Conservation (phyloP, 1,140 invertebrate species). For the Eurosta solidaginis region DNA sequence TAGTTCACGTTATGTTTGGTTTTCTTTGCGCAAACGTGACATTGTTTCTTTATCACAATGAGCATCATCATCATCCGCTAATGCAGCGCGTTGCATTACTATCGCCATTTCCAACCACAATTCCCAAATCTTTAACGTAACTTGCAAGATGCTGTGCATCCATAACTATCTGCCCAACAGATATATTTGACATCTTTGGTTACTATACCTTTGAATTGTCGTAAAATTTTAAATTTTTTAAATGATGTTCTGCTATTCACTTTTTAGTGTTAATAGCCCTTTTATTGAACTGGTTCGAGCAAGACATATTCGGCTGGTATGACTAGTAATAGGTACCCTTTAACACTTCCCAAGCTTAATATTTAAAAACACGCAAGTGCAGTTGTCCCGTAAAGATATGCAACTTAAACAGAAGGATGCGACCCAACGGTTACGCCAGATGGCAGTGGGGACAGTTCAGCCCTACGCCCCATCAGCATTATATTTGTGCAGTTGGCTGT, state of each 20-base stretch:
- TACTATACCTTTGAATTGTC: neutral
- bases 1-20: constrained; percentile 71
- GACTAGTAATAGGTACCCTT: no score
- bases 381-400: no score
- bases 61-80: constrained; percentile 79
- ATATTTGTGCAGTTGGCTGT: no score
- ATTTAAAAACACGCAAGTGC: no score
- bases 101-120: constrained; percentile 89
- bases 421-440: no score
- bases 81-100: constrained; percentile 87
- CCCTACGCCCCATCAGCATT: no score
- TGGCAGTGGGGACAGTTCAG: no score
- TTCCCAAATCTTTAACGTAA: constrained; percentile 86
- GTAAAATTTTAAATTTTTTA: no score
- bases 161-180: constrained; percentile 88
- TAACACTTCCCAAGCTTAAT: no score
- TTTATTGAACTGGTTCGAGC: constrained; percentile 14
- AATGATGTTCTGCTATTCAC: neutral
- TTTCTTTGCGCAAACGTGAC: constrained; percentile 50
- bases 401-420: no score
- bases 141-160: constrained; percentile 78
- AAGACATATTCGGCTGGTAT: no score
- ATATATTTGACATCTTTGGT: constrained; percentile 52
- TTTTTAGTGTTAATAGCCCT: constrained; percentile 4
- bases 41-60: constrained; percentile 71